A percentile compares a stretch with the other conserved stretches of the same genome.
Conservation (phyloP, 2,888 invertebrate genomes). For the Philonicus albiceps region DNA sequence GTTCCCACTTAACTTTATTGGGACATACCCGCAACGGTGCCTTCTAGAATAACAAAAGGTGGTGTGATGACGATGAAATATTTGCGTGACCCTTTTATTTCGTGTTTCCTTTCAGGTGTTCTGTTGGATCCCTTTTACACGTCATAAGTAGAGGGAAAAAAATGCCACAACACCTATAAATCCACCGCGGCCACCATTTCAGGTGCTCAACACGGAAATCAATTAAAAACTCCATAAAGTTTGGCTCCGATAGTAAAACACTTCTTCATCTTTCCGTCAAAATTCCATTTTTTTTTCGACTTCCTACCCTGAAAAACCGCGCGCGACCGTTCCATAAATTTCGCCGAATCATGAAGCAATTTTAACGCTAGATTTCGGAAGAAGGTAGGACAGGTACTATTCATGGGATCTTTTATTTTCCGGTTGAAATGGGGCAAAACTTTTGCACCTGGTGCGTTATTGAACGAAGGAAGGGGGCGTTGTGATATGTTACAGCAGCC, state of each 20-base stretch:
- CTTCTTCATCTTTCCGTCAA: not conserved
- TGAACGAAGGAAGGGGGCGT: not conserved
- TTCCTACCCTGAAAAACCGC: not conserved
- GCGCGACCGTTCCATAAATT: not conserved
- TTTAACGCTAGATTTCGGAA: not conserved
- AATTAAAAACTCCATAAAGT: not conserved
- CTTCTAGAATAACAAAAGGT: not conserved
- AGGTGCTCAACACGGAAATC: not conserved
- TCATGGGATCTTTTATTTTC: not conserved
- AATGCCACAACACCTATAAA: not conserved
- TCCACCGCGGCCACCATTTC: not conserved
- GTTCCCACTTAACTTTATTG: not conserved
- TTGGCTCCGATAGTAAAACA: not conserved
- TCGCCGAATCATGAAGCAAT: not conserved
- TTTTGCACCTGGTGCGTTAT: slow-evolving; percentile 12
- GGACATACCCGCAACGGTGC: not conserved
- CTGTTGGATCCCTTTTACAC: not conserved
- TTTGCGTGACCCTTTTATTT: slow-evolving; percentile 12
- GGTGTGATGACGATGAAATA: not conserved
- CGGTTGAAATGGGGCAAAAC: not conserved
- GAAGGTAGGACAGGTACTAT: not conserved
- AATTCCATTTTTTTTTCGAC: not conserved
- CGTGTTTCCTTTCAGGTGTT: not conserved
- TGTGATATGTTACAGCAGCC: not conserved
- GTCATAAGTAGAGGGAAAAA: not conserved